phyloP scores from a whole-genome alignment of 1,140 invertebrate species.

The Ceratitis capitata region DNA sequence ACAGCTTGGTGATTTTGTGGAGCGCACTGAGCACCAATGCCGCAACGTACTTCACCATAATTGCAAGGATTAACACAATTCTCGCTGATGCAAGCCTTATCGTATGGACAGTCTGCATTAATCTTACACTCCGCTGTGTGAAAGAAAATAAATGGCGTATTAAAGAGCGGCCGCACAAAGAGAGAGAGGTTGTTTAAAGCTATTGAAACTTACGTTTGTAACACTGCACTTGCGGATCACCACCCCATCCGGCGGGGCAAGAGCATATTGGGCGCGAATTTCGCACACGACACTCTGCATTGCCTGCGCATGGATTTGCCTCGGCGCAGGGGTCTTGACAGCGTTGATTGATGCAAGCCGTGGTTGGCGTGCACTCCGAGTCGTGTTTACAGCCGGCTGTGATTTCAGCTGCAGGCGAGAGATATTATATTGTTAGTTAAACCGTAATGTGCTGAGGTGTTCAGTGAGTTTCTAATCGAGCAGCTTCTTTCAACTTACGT shows the following conservation, averaged over 20 bases:
- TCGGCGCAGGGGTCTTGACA: conserved; percentile 83
- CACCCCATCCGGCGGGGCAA: conserved; percentile 85
- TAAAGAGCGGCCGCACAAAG: background rate
- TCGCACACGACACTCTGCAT: conserved; percentile 79
- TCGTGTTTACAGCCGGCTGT: conserved; percentile 76
- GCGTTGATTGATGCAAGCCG: conserved; percentile 79
- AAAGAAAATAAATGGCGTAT: background rate
- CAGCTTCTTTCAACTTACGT: conserved; percentile 48
- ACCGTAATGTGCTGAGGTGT: too few relatives aligned
- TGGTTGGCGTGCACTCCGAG: conserved; percentile 76
- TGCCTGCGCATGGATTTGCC: conserved; percentile 80
- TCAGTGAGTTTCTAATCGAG: background rate
- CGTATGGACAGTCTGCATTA: conserved; percentile 86
- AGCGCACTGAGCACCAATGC: conserved; percentile 80
- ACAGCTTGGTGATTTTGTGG: conserved; percentile 79
- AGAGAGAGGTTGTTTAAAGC: conserved; percentile 9
- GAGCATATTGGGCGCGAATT: conserved; percentile 81
- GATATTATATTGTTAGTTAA: background rate
- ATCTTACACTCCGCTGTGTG: conserved; percentile 80
- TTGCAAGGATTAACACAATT: conserved; percentile 84
- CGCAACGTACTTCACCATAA: conserved; percentile 73
- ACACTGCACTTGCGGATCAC: conserved; percentile 85
- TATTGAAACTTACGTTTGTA: conserved; percentile 82
- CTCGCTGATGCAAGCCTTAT: conserved; percentile 81
- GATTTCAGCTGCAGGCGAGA: conserved; percentile 49